These are phyloP conservation scores for Chionis minor DNA, from an alignment of 2,113 vertebrate genomes.

Conservation along the genomic window DNA sequence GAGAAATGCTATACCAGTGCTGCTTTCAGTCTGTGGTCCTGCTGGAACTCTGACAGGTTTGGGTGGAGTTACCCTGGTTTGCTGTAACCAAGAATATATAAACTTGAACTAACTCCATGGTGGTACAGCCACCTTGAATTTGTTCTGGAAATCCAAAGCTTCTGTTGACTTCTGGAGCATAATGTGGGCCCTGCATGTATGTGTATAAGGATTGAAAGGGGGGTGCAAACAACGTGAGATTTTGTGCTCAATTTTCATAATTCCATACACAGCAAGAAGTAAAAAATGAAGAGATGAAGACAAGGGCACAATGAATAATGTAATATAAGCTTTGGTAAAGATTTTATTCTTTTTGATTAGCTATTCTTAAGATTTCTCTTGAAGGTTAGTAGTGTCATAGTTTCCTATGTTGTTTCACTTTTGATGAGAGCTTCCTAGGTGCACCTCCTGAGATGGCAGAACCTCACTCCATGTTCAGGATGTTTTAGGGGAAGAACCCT, in stretches of 20 bases:
- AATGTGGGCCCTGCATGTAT: not conserved
- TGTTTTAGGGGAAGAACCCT: not conserved
- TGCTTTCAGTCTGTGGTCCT: not conserved
- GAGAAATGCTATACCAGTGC: not conserved
- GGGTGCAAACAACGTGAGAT: accelerated
- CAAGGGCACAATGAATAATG: not conserved
- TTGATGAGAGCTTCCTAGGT: not conserved
- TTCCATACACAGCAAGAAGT: not conserved
- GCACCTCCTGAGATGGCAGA: not conserved
- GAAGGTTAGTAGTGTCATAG: not conserved
- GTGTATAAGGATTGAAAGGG: not conserved
- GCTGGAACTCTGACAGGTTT: not conserved
- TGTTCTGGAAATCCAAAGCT: not conserved
- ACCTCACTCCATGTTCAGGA: not conserved
- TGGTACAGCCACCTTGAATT: not conserved
- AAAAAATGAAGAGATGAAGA: not conserved
- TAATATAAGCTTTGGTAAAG: not conserved
- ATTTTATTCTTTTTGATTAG: not conserved
- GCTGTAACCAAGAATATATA: not conserved
- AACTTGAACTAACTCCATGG: not conserved
- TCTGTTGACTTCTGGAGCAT: not conserved
- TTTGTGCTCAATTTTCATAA: not conserved
- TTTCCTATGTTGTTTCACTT: not conserved
- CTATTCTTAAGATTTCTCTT: not conserved
- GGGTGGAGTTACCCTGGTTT: not conserved